phyloP scores from a whole-genome alignment of 2,113 vertebrate genomes.

The Alosa alosa region DNA sequence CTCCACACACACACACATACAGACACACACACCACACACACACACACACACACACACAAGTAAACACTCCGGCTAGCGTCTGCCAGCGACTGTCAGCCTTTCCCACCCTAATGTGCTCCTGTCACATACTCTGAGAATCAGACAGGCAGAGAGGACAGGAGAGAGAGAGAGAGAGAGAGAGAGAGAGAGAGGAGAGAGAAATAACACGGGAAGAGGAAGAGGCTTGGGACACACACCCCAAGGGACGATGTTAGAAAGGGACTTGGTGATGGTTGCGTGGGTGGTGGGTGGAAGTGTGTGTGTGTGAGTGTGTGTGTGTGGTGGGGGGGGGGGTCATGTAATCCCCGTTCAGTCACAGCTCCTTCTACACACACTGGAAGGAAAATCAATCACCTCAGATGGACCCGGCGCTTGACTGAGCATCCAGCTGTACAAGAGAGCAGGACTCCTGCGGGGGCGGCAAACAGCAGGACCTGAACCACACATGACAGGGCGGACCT shows the following conservation, averaged over 20 bases:
- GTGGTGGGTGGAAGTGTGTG: neutral
- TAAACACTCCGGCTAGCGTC: neutral
- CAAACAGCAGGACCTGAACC: neutral
- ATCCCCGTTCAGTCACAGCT: neutral
- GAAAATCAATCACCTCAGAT: constrained; percentile 4
- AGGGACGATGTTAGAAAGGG: neutral
- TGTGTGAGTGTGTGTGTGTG: neutral
- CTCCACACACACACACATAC: neutral
- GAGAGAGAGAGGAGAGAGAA: neutral
- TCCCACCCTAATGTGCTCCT: constrained; percentile 4
- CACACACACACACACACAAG: neutral
- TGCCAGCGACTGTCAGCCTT: neutral
- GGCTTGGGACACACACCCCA: neutral
- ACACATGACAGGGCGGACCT: neutral
- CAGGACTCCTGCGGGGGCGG: neutral
- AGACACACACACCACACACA: neutral
- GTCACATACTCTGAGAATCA: neutral
- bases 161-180: neutral
- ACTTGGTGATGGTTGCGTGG: neutral
- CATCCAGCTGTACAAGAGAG: neutral
- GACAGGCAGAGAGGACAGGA: neutral
- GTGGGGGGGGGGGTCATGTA: neutral
- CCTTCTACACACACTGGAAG: neutral
- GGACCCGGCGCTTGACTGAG: neutral
- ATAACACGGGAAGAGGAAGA: neutral